Evolutionary conservation across 1,140 invertebrate species (phyloP), one percentile per base, ranked within the genome.

Genomic region (Cepaea nemoralis): DNA sequence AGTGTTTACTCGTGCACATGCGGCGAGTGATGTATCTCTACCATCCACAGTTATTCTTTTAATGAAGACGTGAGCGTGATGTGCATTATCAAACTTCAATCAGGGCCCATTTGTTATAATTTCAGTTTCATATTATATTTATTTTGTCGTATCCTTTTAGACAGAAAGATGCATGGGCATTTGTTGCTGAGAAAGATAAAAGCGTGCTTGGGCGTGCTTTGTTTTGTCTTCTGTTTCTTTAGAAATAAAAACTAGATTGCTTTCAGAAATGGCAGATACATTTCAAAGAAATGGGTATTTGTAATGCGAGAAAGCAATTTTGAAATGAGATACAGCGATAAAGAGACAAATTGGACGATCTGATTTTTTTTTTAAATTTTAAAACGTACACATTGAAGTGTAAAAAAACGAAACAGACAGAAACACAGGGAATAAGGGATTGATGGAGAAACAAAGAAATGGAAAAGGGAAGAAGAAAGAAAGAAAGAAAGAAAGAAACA

Each of bases 11-110:
- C 69, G 37, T 8, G 24, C 35, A 37, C 24, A 24, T 6, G 2
- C 33, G 69, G 40, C 24, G n/a, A 71, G 33, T 71, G 69, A 71
- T 33, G 69, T 71, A 71, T 71, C 69, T 39, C 69, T 24, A 3
- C 31, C 69, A 71, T 39, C 35, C 37, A n/a, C 1, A 39, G 69
- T 40, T 71, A 10, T 71, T 71, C 69, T 71, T 71, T n/a, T 37
- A 37, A 71, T 71, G 19, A 45, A 45, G n/a, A 71, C 31, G 69
- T 71, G 69, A 39, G 37, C 1, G n/a, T 22, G 22, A 22, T 27
- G 37, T 39, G 69, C 37, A 10, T 45, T 71, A 71, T 71, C 69
- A 45, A 33, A 27, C 24, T 6, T 71, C 19, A 39, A 71, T 71
- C 69, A 37, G 24, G 59, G 33, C 27, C 59, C 59, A 63, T 63